Percentiles rank a stretch among this genome's conserved stretches.
These are phyloP conservation scores for Galerucella calmariensis DNA, from an alignment of 2,888 invertebrate species.

Conservation along the genomic window DNA sequence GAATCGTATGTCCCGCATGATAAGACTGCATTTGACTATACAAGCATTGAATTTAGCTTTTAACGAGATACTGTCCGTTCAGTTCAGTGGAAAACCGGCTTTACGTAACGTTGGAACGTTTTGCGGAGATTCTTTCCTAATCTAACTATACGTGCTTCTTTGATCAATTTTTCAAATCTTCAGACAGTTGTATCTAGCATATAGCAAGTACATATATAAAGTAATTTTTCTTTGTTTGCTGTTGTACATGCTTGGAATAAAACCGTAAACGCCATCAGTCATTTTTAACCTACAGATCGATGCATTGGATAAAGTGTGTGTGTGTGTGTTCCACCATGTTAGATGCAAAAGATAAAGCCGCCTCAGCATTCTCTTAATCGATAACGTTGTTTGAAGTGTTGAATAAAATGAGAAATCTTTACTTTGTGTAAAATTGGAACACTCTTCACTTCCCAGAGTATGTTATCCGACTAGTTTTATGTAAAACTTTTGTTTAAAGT, in stretches of 20 bases:
- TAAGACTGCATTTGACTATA: too few relatives aligned
- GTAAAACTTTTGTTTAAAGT: background rate
- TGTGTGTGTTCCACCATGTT: constrained; percentile 10
- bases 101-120: too few relatives aligned
- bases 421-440: too few relatives aligned
- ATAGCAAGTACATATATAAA: background rate
- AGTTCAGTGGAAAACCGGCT: too few relatives aligned
- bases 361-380: background rate
- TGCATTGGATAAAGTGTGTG: constrained; percentile 18
- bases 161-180: background rate
- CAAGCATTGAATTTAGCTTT: too few relatives aligned
- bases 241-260: constrained; percentile 19
- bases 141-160: background rate
- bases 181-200: background rate
- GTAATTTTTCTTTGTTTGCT: constrained; percentile 15
- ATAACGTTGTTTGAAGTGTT: background rate
- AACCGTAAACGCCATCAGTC: constrained; percentile 15
- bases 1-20: too few relatives aligned
- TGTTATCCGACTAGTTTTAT: background rate
- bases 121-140: too few relatives aligned
- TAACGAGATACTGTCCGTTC: background rate
- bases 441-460: background rate
- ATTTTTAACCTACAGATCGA: constrained; percentile 25
- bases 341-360: background rate
- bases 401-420: too few relatives aligned